These are phyloP conservation scores for Geopemphigus sp. DNA, from an alignment of 1,140 invertebrate species.

Conservation along the genomic window DNA sequence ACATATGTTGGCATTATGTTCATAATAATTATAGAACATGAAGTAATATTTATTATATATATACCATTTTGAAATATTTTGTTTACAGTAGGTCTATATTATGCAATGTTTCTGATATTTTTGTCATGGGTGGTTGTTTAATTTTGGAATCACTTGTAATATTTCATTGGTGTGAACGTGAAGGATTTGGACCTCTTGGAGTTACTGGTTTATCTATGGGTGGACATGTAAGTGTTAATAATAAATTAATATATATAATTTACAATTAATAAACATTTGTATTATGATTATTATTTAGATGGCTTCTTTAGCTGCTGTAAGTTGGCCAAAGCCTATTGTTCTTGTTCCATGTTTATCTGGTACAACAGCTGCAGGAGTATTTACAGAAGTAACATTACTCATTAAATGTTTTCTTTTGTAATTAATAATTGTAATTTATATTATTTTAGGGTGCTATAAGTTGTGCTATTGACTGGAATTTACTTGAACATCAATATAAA, in stretches of 20 bases:
- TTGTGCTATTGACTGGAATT: conserved; percentile 89
- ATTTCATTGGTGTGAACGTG: conserved; percentile 87
- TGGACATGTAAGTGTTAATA: conserved; percentile 77
- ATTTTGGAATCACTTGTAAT: conserved; percentile 90
- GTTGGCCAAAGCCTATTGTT: conserved; percentile 88
- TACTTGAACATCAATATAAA: conserved; percentile 85
- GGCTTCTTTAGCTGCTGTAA: conserved; percentile 93
- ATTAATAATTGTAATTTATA: conserved; percentile 1
- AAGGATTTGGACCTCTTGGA: conserved; percentile 85
- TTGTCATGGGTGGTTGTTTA: conserved; percentile 97
- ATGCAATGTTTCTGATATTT: conserved; percentile 95
- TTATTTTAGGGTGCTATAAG: conserved; percentile 83
- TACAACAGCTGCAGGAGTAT: conserved; percentile 94
- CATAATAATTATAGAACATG: too few species aligned
- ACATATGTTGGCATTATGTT: too few species aligned
- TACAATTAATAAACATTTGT: neutral
- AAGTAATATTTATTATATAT: neutral
- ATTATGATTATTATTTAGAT: conserved; percentile 65
- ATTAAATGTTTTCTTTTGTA: too few species aligned
- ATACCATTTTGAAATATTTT: conserved; percentile 40
- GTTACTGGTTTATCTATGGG: conserved; percentile 99
- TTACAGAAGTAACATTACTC: conserved; percentile 71
- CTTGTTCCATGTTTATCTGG: conserved; percentile 94
- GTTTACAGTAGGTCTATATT: conserved; percentile 79
- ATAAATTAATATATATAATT: neutral